A percentile compares a stretch with the other conserved stretches of the same genome.
Evolutionary conservation across 2,888 invertebrate genomes (phyloP).

Genomic region (Amiota mariae): DNA sequence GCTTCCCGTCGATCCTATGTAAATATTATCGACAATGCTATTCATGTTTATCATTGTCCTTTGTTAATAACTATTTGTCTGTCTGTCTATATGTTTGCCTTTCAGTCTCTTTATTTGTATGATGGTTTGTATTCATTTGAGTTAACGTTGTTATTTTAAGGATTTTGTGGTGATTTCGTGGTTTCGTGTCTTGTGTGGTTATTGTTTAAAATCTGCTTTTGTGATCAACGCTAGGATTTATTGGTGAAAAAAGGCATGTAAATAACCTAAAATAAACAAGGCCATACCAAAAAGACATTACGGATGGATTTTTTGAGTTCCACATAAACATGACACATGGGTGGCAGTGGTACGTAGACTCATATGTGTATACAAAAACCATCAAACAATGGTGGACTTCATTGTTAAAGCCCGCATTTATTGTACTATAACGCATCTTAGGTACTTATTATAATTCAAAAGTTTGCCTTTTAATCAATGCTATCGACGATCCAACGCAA

Average conservation of each 20-base stretch:
- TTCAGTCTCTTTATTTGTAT: background rate
- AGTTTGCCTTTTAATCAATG: constrained; percentile 37
- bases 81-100: constrained; percentile 49
- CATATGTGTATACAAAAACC: background rate
- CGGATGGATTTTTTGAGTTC: background rate
- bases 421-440: background rate
- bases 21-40: constrained; percentile 54
- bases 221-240: constrained; percentile 34
- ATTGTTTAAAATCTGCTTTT: constrained; percentile 60
- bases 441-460: background rate
- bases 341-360: background rate
- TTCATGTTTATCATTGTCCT: constrained; percentile 37
- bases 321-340: too few relatives aligned
- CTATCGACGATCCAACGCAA: constrained; percentile 44
- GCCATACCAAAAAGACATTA: background rate
- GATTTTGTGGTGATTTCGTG: constrained; percentile 55
- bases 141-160: constrained; percentile 31
- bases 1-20: constrained; percentile 49
- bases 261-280: constrained; percentile 38
- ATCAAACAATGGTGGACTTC: background rate
- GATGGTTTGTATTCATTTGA: background rate
- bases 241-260: constrained; percentile 51
- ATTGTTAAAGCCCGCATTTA: too few relatives aligned
- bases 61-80: constrained; percentile 38
- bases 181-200: constrained; percentile 51